These are phyloP conservation scores for Hartigia nigra DNA, from an alignment of 2,888 invertebrate species.

Conservation along the genomic window DNA sequence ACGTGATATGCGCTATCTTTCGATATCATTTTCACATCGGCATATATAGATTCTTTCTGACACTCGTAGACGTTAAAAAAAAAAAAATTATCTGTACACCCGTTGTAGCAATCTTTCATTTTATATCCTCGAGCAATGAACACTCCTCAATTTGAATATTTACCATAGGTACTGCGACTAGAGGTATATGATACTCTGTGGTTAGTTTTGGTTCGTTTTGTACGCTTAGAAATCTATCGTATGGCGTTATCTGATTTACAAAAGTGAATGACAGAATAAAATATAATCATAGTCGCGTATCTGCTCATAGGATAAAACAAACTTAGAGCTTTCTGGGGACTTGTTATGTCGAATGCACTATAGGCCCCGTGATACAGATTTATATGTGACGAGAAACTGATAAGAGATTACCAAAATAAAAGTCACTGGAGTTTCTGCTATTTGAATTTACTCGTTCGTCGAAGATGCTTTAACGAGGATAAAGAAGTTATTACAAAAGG, in stretches of 20 bases:
- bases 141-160: neutral
- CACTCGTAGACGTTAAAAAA: neutral
- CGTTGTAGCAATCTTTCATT: neutral
- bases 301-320: neutral
- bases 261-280: neutral
- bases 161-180: neutral
- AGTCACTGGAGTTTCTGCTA: neutral
- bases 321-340: neutral
- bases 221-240: neutral
- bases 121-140: neutral
- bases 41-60: neutral
- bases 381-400: neutral
- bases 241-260: neutral
- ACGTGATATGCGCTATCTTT: neutral
- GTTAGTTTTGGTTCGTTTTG: neutral
- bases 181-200: neutral
- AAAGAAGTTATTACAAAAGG: neutral
- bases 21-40: neutral
- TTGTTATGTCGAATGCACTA: neutral
- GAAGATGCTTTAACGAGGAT: neutral
- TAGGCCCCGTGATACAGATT: neutral
- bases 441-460: neutral
- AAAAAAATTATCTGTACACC: neutral
- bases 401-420: neutral
- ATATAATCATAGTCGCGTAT: neutral